These are phyloP conservation scores for Hipparchia sbordonii DNA, from an alignment of 2,888 invertebrate genomes.

Conservation along the genomic window DNA sequence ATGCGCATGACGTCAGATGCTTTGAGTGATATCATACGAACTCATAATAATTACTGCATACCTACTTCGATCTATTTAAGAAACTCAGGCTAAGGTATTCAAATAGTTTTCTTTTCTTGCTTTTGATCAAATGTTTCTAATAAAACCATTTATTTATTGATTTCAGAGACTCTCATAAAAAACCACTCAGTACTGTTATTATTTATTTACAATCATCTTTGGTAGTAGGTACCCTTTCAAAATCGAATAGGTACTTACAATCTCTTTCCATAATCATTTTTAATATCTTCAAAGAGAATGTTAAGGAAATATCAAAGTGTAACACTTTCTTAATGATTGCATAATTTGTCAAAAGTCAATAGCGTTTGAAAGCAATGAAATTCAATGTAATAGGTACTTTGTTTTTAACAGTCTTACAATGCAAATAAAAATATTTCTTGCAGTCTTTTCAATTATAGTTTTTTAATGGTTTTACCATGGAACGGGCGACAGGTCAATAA, in stretches of 20 bases:
- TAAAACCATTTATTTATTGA: not conserved
- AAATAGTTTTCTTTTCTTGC: not conserved
- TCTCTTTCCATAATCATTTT: not conserved
- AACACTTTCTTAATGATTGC: slow-evolving; percentile 18
- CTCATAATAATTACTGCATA: not conserved
- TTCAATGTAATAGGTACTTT: not conserved
- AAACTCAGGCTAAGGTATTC: not conserved
- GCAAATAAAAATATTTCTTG: too few species aligned
- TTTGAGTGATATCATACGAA: slow-evolving; percentile 1
- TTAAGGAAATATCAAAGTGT: slow-evolving; percentile 9
- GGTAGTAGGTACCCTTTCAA: not conserved
- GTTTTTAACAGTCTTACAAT: not conserved
- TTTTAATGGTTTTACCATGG: too few species aligned
- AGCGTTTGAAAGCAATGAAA: not conserved
- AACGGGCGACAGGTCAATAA: too few species aligned
- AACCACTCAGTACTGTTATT: not conserved
- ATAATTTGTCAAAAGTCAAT: slow-evolving; percentile 1
- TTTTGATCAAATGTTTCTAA: not conserved
- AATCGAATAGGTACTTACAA: not conserved
- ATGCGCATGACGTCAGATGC: slow-evolving; percentile 3
- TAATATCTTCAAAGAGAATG: slow-evolving; percentile 4
- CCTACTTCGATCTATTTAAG: not conserved
- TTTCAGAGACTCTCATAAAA: not conserved
- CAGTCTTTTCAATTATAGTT: too few species aligned
- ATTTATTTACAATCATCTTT: not conserved